A percentile compares a stretch with the other conserved stretches of the same genome.
Conservation (phyloP, 2,797 vertebrate species). For the Sebastes glaucus region DNA sequence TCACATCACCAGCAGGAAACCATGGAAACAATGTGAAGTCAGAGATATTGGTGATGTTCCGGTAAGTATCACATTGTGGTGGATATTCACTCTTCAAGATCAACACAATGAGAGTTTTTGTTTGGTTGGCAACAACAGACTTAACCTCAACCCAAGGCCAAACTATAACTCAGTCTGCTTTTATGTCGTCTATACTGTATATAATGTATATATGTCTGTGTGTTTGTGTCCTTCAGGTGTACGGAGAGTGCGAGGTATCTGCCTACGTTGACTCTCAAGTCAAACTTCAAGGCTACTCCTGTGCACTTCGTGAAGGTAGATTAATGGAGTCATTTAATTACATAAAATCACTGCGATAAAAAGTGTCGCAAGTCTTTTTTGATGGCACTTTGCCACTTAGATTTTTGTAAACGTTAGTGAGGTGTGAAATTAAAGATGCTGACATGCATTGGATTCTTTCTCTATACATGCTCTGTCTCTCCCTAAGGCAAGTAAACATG, state of each 20-base stretch:
- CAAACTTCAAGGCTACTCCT: slow-evolving; percentile 71
- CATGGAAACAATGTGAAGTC: slow-evolving; percentile 73
- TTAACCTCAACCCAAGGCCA: neutral
- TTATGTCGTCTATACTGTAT: neutral
- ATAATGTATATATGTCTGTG: neutral
- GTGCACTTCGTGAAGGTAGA: slow-evolving; percentile 70
- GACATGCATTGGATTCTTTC: neutral
- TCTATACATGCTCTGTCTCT: neutral
- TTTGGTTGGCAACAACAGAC: too few species aligned
- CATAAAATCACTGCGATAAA: too few species aligned
- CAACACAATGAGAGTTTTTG: too few species aligned
- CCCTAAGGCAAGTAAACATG: neutral
- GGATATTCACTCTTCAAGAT: neutral
- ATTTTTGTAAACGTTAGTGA: neutral
- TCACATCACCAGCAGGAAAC: slow-evolving; percentile 73
- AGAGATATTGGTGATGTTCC: slow-evolving; percentile 49
- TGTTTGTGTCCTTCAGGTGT: slow-evolving; percentile 61
- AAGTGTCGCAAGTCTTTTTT: neutral
- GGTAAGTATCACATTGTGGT: slow-evolving; percentile 46
- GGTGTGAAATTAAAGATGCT: neutral
- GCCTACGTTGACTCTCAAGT: slow-evolving; percentile 38
- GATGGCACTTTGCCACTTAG: neutral
- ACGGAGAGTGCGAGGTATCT: slow-evolving; percentile 72
- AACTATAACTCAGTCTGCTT: neutral
- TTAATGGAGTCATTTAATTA: neutral